These are phyloP conservation scores for Cryptoblepharus egeriae DNA, from an alignment of 2,797 vertebrate species.

Conservation along the genomic window DNA sequence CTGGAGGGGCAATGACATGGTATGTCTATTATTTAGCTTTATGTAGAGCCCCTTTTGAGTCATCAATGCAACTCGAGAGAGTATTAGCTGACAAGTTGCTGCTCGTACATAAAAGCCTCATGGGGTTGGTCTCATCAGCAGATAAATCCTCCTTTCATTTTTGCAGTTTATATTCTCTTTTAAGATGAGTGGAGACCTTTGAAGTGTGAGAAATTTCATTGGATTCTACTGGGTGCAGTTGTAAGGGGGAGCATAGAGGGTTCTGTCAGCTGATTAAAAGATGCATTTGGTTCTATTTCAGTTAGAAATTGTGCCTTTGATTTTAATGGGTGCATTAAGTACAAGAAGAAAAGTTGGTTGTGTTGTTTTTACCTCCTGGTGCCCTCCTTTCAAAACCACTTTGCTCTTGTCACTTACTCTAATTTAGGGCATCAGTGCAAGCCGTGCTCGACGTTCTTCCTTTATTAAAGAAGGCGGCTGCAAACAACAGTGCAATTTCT, in stretches of 20 bases:
- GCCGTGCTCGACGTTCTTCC: neutral
- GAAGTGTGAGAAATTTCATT: conserved; percentile 20
- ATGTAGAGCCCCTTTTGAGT: conserved; percentile 21
- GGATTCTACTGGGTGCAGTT: neutral
- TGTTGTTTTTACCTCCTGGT: neutral
- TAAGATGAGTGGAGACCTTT: conserved; percentile 15
- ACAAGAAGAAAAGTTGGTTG: neutral
- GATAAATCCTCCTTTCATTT: conserved; percentile 20
- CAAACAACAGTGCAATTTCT: conserved; percentile 37
- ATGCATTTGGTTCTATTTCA: neutral
- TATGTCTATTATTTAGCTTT: conserved; percentile 37
- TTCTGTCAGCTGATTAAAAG: neutral
- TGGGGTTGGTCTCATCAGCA: conserved; percentile 9
- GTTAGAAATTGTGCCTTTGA: neutral
- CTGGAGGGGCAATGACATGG: neutral
- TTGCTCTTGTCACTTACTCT: conserved; percentile 8
- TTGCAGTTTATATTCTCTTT: conserved; percentile 28
- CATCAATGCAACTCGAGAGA: conserved; percentile 7
- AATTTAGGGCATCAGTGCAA: conserved; percentile 22
- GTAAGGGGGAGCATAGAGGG: neutral
- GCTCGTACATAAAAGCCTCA: neutral
- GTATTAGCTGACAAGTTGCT: neutral
- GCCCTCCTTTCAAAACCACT: conserved; percentile 13
- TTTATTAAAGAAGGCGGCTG: conserved; percentile 55
- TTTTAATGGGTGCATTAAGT: conserved; percentile 14